Percentiles rank a stretch among this genome's conserved stretches.
Evolutionary conservation across 2,888 invertebrate species (phyloP).

Genomic region (Liposcelis brunnea): DNA sequence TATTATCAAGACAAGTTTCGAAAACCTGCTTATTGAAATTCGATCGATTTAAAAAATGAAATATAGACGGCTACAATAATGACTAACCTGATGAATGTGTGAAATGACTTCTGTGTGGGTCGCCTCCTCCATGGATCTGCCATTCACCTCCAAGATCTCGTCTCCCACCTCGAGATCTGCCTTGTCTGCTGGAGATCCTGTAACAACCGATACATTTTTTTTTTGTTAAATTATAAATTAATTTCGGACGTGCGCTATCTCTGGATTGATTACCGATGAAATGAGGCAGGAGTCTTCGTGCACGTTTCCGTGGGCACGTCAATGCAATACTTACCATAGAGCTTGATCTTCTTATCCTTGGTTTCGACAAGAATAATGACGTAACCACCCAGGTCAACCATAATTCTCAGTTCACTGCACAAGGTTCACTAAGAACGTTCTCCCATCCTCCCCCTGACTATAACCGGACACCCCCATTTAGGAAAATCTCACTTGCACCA

Average conservation of each 20-base stretch:
- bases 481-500: background rate
- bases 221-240: background rate
- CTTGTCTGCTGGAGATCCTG: constrained; percentile 80
- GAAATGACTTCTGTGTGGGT: constrained; percentile 83
- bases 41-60: too few species aligned
- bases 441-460: constrained; percentile 2
- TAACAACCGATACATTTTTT: constrained; percentile 13
- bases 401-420: constrained; percentile 20
- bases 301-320: too few species aligned
- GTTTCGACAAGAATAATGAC: constrained; percentile 89
- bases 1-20: too few species aligned
- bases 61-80: too few species aligned
- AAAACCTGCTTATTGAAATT: too few species aligned
- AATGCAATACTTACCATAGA: constrained; percentile 51
- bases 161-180: constrained; percentile 87
- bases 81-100: constrained; percentile 95
- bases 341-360: constrained; percentile 83
- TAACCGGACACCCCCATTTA: background rate
- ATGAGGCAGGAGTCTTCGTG: too few species aligned
- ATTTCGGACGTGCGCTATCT: background rate
- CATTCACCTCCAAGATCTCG: constrained; percentile 95
- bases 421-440: constrained; percentile 5
- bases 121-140: constrained; percentile 77
- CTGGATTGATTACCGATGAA: too few species aligned
- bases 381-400: constrained; percentile 87